A percentile compares a stretch with the other conserved stretches of the same genome.
phyloP scores from a whole-genome alignment of 2,797 vertebrate genomes.

The Psittacula derbiana region DNA sequence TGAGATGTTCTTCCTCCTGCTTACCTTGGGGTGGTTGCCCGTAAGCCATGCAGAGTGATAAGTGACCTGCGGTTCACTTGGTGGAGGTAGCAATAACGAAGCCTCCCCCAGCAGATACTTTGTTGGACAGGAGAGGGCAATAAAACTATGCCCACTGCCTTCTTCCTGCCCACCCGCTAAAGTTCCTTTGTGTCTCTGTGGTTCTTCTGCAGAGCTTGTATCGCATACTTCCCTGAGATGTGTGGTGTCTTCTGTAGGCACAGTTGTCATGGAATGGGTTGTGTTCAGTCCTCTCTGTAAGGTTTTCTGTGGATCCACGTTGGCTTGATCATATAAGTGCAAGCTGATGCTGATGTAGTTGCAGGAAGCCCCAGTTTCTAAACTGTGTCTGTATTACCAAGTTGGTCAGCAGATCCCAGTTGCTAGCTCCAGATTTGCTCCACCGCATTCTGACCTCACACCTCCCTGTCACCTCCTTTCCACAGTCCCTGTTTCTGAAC shows the following conservation, averaged over 20 bases:
- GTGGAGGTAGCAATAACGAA: background rate
- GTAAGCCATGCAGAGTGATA: background rate
- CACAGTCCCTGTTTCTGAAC: background rate
- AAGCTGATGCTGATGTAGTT: accelerated
- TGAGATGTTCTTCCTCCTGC: background rate
- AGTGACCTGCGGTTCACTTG: background rate
- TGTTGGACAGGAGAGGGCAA: background rate
- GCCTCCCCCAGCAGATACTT: background rate
- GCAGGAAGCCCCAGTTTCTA: background rate
- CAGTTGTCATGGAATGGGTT: background rate
- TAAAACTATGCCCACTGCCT: background rate
- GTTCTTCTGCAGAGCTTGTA: background rate
- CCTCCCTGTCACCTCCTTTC: background rate
- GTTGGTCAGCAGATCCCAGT: background rate
- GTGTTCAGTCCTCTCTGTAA: background rate
- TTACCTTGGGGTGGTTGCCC: background rate
- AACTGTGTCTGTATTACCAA: background rate
- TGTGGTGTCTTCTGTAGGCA: background rate
- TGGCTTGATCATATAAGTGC: accelerated
- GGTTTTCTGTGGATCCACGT: background rate
- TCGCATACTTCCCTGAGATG: background rate
- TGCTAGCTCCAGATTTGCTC: background rate
- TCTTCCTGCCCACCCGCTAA: background rate
- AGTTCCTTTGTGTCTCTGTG: background rate
- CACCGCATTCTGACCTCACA: background rate